Conservation (phyloP, 2,888 invertebrate species). For the Acanthopleura granulata region DNA sequence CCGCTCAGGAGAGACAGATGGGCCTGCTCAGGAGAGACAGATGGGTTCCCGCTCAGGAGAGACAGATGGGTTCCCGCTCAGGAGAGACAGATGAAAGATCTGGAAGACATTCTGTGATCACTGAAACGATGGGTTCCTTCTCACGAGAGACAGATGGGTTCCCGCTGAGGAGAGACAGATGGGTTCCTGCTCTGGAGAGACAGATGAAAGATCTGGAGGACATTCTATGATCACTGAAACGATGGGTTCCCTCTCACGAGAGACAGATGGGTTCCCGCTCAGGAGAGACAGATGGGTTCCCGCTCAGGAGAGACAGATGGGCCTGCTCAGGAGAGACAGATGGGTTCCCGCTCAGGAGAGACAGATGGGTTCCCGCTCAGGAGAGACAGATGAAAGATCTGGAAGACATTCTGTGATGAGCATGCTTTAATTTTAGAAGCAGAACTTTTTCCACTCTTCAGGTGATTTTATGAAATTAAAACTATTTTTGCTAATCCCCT, state of each 20-base stretch:
- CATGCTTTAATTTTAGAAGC: too few relatives aligned
- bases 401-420: too few relatives aligned
- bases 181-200: constrained; percentile 41
- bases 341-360: constrained; percentile 44
- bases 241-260: constrained; percentile 48
- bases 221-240: constrained; percentile 26
- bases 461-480: too few relatives aligned
- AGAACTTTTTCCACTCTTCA: too few relatives aligned
- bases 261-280: too few relatives aligned
- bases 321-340: constrained; percentile 10
- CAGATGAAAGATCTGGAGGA: too few relatives aligned
- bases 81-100: too few relatives aligned
- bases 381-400: too few relatives aligned
- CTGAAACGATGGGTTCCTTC: constrained; percentile 48
- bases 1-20: constrained; percentile 31
- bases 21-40: constrained; percentile 8
- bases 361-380: constrained; percentile 46
- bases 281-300: constrained; percentile 40
- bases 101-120: too few relatives aligned
- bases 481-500: too few relatives aligned
- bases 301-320: constrained; percentile 27
- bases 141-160: constrained; percentile 23
- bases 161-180: constrained; percentile 25
- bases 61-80: constrained; percentile 46
- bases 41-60: constrained; percentile 44